Base-by-base conservation (phyloP, 2,888 invertebrate genomes). In the Phania funesta region DNA sequence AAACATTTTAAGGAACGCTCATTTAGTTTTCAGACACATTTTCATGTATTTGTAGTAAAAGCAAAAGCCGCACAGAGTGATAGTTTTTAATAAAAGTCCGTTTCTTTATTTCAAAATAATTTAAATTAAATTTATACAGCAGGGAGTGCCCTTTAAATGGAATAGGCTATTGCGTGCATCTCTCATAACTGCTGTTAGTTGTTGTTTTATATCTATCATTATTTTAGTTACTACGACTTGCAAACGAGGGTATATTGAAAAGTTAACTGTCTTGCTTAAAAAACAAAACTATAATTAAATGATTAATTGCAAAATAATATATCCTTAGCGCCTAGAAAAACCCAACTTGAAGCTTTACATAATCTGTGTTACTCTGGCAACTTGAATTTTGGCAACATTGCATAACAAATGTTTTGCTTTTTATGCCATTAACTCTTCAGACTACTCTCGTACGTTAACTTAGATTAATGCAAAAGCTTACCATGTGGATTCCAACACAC, bases 121-220 rank as follows among this genome's bases (percentile, higher is more conserved):
- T 77, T 68, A 71, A 70, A 80, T 76, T 80, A 71, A 67, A n/a
- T n/a, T n/a, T n/a, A 73, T 80, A 64, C 60, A 67, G 71, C 75
- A 86, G 86, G 88, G 87, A 85, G 87, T 84, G 87, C 84, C 87
- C 84, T 86, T 86, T 86, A 85, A 84, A 85, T 83, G 77, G n/a
- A n/a, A n/a, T n/a, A n/a, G n/a, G n/a, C n/a, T n/a, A 73, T 62
- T 64, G 29, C 24, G 81, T 85, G 85, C 86, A 85, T 84, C 79
- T 84, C 85, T 86, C 83, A 71, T 80, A 80, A 83, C 80, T 82
- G 67, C 80, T 83, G 65, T 80, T 84, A 65, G 58, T 8, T 35
- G 62, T 35, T 54, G n/a, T 54, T 29, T 46, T 54, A n/a, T 65
- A n/a, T n/a, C n/a, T 50, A 60, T 44, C 50, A 70, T 44, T 60